Base-by-base conservation (phyloP, 2,888 invertebrate species). In the Tubulanus polymorphus region DNA sequence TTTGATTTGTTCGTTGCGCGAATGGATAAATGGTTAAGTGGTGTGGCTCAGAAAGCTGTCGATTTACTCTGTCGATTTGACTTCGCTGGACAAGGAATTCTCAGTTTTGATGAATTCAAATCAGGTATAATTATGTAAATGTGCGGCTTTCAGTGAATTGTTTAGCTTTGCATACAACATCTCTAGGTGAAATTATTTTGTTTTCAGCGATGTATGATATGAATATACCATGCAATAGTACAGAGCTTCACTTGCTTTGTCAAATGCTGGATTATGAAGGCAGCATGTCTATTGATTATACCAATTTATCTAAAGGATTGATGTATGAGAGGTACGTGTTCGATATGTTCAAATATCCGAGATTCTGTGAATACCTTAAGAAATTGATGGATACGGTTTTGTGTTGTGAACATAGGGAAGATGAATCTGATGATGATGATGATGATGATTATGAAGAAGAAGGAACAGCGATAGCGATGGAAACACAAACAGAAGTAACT, bases 71-170 rank as follows among this genome's bases (percentile, higher is more conserved):
- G 60, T 10, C 66, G 62, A 27, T 66, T 69, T 58, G 76, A 76
- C 59, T 53, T 57, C 8, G 68, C 69, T 51, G 72, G 66, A 20
- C 71, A 72, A 41, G 71, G 73, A 2, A 59, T 67, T 3, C 45
- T 75, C 2, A 66, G 69, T 18, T 73, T 69, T 56, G 73, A 73
- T 27, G 71, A 74, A 51, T 75, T 76, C 52, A 76, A 75, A 61
- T 66, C 74, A 60, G 74, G 76, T 75, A 55, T 57, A 57, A n/a
- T 26, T 48, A n/a, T 10, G 23, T 12, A 48, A 8, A 18, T 10
- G 12, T 15, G 27, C 18, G 1, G 15, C 12, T 5, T n/a, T n/a
- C 12, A 15, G 25, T 41, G 20, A n/a, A 27, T 12, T 52, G 23
- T 12, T 18, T 23, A 20, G 15, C n/a, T n/a, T 10, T 18, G 10